Base-by-base conservation (phyloP, 2,888 invertebrate genomes). In the Lacanobia wlatinum region DNA sequence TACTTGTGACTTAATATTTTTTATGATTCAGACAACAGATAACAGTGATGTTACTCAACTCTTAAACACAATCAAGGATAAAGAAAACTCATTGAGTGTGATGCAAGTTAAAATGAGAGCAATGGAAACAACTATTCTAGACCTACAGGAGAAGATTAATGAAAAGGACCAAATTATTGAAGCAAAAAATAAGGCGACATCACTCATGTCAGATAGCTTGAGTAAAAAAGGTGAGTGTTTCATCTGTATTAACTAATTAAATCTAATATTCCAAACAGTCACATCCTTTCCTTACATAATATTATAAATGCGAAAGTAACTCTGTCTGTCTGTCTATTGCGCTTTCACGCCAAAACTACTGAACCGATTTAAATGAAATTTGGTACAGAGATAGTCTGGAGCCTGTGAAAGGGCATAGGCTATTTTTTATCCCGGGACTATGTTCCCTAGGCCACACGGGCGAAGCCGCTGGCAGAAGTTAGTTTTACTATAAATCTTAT, bases 161-260 rank as follows among this genome's bases (percentile, higher is more conserved):
- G 98, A 98, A 93, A 98, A 98, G 91, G 98, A 98, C 93, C 97
- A 98, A 88, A 98, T 98, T 65, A 98, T 98, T 87, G 97, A 98
- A 92, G 97, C 98, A 8, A 97, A 98, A 90, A 98, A 98, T 86
- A 97, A 97, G 94, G 98, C 98, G 43, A 97, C 97, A 58, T 97
- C 97, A 23, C 94, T 98, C 59, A 97, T 98, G 97, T 97, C 98
- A 9, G 98, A 98, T 84, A 97, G 97, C 92, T 94, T 98, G 73
- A 97, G 96, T 89, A 97, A 96, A 92, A 97, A 97, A 92, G 96
- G 96, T 96, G 84, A 85, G 60, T 58, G 2, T 71, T 76, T 18
- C 0, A 52, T 76, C 66, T 40, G 14, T 48, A 23, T 34, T 38
- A 6, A 48, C 53, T 16, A n/a, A 1, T 28, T 48, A 14, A 8